These are phyloP conservation scores for Stenoptilia bipunctidactyla DNA, from an alignment of 2,888 invertebrate genomes.

Conservation along the genomic window DNA sequence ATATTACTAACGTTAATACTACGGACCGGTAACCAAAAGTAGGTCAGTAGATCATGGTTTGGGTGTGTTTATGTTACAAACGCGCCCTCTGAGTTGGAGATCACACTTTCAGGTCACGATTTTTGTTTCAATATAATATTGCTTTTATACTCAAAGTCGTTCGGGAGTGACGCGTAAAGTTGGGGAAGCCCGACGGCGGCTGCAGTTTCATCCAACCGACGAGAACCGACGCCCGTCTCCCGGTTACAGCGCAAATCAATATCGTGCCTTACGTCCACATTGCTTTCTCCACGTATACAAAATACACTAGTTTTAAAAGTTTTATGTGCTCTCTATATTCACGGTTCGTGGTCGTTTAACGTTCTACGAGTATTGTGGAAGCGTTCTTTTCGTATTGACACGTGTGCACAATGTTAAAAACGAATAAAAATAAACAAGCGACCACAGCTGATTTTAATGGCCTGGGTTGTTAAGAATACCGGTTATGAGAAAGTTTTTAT, in stretches of 20 bases:
- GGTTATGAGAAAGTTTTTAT: no score
- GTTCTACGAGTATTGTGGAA: no score
- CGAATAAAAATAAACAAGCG: background rate
- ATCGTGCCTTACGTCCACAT: slow-evolving; percentile 28
- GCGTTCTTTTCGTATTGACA: no score
- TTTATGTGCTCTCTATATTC: slow-evolving; percentile 20
- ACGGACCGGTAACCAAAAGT: slow-evolving; percentile 16
- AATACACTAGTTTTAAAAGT: slow-evolving; percentile 30
- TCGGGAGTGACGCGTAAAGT: slow-evolving; percentile 27
- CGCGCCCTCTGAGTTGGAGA: slow-evolving; percentile 6
- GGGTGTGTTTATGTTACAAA: slow-evolving; percentile 14
- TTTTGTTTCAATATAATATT: no score
- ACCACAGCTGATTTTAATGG: background rate
- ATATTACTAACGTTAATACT: no score
- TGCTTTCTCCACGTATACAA: slow-evolving; percentile 30
- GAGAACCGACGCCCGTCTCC: slow-evolving; percentile 39
- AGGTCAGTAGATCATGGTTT: slow-evolving; percentile 32
- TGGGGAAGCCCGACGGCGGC: slow-evolving; percentile 26
- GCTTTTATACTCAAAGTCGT: background rate
- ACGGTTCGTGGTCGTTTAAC: no score
- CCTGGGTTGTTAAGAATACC: no score
- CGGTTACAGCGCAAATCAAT: slow-evolving; percentile 37
- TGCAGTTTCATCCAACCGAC: slow-evolving; percentile 51
- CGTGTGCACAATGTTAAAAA: no score
- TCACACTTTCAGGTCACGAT: no score